phyloP scores from a whole-genome alignment of 2,888 invertebrate species.

The Diarsia mendica region DNA sequence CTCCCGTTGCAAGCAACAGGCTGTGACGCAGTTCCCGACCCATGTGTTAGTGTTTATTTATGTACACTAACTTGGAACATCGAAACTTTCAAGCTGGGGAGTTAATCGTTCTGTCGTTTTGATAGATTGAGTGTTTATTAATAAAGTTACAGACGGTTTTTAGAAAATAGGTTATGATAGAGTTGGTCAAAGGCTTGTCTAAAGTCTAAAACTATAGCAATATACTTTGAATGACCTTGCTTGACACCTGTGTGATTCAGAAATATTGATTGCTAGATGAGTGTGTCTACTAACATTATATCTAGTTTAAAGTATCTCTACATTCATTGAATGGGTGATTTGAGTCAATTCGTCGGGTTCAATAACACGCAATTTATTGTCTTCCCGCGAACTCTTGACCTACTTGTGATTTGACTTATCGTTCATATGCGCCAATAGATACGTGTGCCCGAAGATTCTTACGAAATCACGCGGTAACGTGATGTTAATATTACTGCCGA shows the following conservation, averaged over 20 bases:
- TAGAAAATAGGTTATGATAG: neutral
- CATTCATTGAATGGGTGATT: conserved; percentile 39
- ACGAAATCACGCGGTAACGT: conserved; percentile 46
- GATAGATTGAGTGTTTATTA: neutral
- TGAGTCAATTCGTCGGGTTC: conserved; percentile 51
- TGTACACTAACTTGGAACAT: conserved; percentile 36
- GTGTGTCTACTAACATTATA: conserved; percentile 13
- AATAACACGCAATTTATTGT: conserved; percentile 58
- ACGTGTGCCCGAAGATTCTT: conserved; percentile 35
- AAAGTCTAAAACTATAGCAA: neutral
- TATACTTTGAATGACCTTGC: neutral
- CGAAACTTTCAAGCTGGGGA: conserved; percentile 8
- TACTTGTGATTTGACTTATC: conserved; percentile 59
- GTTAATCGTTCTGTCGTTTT: conserved; percentile 13
- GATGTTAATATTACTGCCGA: conserved; percentile 33
- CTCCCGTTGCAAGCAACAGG: conserved; percentile 75
- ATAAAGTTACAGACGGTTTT: neutral
- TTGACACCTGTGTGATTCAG: neutral
- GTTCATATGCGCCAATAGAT: conserved; percentile 23
- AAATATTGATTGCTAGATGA: conserved; percentile 3
- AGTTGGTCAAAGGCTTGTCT: conserved; percentile 23
- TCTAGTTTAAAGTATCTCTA: conserved; percentile 24
- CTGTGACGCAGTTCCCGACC: conserved; percentile 75
- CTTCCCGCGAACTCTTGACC: conserved; percentile 57
- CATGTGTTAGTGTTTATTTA: conserved; percentile 64